phyloP scores from a whole-genome alignment of 2,888 invertebrate species.

The Noctua pronuba region DNA sequence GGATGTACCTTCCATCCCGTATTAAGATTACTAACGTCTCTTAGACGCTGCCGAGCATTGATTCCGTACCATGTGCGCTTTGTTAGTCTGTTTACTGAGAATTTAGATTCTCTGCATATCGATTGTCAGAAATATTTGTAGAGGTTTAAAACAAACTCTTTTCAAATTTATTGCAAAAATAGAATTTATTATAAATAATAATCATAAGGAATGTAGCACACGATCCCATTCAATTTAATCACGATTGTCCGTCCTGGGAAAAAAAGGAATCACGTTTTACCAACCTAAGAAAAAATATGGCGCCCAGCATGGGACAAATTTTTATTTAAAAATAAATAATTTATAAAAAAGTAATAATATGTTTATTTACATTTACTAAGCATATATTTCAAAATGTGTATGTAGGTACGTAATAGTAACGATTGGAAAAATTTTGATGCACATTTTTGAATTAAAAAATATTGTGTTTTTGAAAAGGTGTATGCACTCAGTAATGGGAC shows the following conservation, averaged over 20 bases:
- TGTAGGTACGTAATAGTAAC: slow-evolving; percentile 4
- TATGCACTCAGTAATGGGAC: not conserved
- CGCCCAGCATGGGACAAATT: slow-evolving; percentile 52
- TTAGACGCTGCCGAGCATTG: not conserved
- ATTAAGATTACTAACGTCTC: too few species aligned
- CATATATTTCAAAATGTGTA: not conserved
- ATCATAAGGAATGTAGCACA: slow-evolving; percentile 51
- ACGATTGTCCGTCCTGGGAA: slow-evolving; percentile 61
- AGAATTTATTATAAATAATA: slow-evolving; percentile 55
- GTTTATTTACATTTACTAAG: slow-evolving; percentile 23
- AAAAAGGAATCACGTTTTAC: slow-evolving; percentile 26
- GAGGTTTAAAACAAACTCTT: slow-evolving; percentile 28
- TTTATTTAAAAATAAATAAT: not conserved
- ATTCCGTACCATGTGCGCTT: not conserved
- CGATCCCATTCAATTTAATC: slow-evolving; percentile 29
- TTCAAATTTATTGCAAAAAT: slow-evolving; percentile 47
- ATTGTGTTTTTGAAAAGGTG: not conserved
- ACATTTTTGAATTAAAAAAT: slow-evolving; percentile 14
- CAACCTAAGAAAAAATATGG: slow-evolving; percentile 30
- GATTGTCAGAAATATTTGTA: not conserved
- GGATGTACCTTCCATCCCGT: too few species aligned
- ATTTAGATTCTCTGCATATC: not conserved
- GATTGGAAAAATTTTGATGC: slow-evolving; percentile 53
- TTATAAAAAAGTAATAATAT: not conserved
- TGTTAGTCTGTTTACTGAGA: not conserved